These are phyloP conservation scores for Linurgus olivaceus DNA, from an alignment of 2,797 vertebrate species.

Conservation along the genomic window DNA sequence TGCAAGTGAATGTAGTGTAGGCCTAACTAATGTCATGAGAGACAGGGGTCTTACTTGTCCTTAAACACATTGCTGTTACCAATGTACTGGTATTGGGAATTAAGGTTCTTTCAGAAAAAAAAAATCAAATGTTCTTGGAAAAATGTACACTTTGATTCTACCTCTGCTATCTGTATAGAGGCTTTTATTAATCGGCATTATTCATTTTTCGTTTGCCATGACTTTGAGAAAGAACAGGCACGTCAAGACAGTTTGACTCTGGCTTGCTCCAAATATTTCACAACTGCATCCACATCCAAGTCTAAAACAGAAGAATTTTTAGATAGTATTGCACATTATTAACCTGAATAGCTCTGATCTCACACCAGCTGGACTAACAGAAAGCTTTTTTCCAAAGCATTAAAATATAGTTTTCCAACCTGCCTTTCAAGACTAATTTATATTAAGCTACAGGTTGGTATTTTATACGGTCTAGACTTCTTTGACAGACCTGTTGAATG, in stretches of 20 bases:
- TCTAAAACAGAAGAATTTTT: neutral
- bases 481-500: neutral
- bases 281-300: neutral
- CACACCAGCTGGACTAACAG: neutral
- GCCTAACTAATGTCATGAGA: neutral
- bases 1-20: neutral
- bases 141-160: neutral
- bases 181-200: neutral
- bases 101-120: neutral
- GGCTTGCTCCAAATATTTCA: neutral
- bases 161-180: neutral
- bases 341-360: neutral
- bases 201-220: neutral
- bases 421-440: neutral
- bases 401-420: neutral
- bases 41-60: neutral
- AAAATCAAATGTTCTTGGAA: neutral
- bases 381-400: neutral
- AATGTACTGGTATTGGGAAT: neutral
- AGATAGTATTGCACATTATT: neutral
- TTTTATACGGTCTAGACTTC: neutral
- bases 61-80: neutral
- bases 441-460: neutral
- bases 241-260: neutral
- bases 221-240: neutral